phyloP scores from a whole-genome alignment of 2,797 vertebrate species.

The Lacerta viridis region DNA sequence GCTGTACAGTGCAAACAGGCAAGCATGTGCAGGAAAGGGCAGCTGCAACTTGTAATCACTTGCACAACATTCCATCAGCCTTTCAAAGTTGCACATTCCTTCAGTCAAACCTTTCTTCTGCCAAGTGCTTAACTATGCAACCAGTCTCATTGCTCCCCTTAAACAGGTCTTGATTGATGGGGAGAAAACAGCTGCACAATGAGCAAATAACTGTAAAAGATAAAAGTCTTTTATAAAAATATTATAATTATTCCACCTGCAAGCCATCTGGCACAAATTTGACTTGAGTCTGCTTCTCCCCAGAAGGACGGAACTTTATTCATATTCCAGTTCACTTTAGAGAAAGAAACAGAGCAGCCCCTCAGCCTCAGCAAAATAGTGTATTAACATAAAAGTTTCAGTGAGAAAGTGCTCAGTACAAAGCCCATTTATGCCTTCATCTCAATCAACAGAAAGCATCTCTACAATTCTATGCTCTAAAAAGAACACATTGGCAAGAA shows the following conservation, averaged over 20 bases:
- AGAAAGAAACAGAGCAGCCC: neutral
- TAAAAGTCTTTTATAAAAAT: slow-evolving; percentile 75
- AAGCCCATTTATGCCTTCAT: neutral
- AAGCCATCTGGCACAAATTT: slow-evolving; percentile 65
- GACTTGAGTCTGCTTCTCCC: slow-evolving; percentile 46
- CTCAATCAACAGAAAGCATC: neutral
- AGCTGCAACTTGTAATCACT: slow-evolving; percentile 53
- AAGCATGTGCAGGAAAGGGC: slow-evolving; percentile 28
- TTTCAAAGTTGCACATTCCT: slow-evolving; percentile 72
- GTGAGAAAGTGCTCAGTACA: neutral
- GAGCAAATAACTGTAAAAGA: slow-evolving; percentile 74
- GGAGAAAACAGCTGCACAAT: slow-evolving; percentile 81
- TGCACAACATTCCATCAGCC: slow-evolving; percentile 35
- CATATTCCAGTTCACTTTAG: neutral
- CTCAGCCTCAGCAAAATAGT: neutral
- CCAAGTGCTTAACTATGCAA: slow-evolving; percentile 45
- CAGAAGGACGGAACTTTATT: slow-evolving; percentile 50
- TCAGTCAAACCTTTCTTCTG: slow-evolving; percentile 60
- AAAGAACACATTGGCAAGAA: neutral
- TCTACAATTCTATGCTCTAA: neutral
- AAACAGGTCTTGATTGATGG: slow-evolving; percentile 67
- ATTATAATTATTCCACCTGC: slow-evolving; percentile 59
- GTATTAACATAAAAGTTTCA: accelerated
- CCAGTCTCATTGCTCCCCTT: slow-evolving; percentile 43
- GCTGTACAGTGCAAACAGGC: slow-evolving; percentile 35